phyloP scores from a whole-genome alignment of 2,797 vertebrate genomes.

The Molossus alvarezi region DNA sequence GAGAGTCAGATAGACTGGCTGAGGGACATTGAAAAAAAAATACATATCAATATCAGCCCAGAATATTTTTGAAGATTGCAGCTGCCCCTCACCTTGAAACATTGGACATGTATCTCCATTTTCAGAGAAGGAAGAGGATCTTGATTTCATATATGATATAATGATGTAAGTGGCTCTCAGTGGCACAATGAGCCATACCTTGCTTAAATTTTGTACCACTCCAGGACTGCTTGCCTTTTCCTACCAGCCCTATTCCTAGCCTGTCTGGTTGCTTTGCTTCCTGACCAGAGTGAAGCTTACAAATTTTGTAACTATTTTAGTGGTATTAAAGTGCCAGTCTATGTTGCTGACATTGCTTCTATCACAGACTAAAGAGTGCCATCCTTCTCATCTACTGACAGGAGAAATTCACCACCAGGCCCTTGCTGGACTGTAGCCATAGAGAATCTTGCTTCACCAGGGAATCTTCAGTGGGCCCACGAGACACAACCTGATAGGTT shows the following conservation, averaged over 20 bases:
- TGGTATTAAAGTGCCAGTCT: neutral
- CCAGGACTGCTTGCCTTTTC: neutral
- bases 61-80: neutral
- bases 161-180: neutral
- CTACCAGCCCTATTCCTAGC: rapidly evolving
- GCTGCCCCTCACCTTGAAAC: neutral
- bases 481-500: neutral
- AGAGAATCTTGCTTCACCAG: neutral
- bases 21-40: neutral
- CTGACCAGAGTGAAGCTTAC: neutral
- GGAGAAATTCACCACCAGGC: neutral
- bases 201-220: neutral
- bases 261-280: neutral
- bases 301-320: neutral
- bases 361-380: neutral
- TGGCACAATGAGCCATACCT: neutral
- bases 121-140: neutral
- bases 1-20: neutral
- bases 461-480: neutral
- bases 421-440: neutral
- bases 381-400: neutral
- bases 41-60: neutral
- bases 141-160: neutral
- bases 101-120: neutral
- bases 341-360: neutral